phyloP scores from a whole-genome alignment of 2,888 invertebrate genomes.

The Aleiodes testaceus region DNA sequence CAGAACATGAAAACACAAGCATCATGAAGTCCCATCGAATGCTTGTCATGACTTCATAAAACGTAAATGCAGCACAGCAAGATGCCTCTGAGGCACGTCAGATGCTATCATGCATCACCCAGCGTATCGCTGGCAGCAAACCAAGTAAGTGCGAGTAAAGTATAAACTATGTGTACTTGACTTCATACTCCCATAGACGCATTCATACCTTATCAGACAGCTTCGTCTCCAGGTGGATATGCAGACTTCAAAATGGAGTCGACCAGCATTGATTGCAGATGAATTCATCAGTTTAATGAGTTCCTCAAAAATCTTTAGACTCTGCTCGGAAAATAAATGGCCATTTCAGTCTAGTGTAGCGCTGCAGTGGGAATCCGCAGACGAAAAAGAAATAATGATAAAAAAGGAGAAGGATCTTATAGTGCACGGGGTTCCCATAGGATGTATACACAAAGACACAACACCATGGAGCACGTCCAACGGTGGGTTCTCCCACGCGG shows the following conservation, averaged over 20 bases:
- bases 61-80: conserved; percentile 40
- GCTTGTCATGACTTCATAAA: conserved; percentile 67
- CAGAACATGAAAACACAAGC: conserved; percentile 13
- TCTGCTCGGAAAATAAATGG: conserved; percentile 67
- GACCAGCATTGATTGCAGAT: too few relatives aligned
- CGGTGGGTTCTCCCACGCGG: conserved; percentile 67
- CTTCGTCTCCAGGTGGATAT: conserved; percentile 54
- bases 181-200: conserved; percentile 54
- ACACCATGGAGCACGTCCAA: conserved; percentile 45
- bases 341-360: conserved; percentile 59
- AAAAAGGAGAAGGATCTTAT: conserved; percentile 47
- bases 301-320: too few relatives aligned
- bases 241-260: too few relatives aligned
- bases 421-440: conserved; percentile 38
- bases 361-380: conserved; percentile 46
- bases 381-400: neutral
- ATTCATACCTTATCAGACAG: conserved; percentile 45
- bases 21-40: conserved; percentile 56
- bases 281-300: too few relatives aligned
- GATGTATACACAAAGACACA: conserved; percentile 37
- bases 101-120: conserved; percentile 63
- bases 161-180: conserved; percentile 62
- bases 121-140: conserved; percentile 62
- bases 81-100: conserved; percentile 56
- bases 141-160: conserved; percentile 58